Evolutionary conservation across 2,797 vertebrate species (phyloP).

Genomic region (Sphenodon punctatus): DNA sequence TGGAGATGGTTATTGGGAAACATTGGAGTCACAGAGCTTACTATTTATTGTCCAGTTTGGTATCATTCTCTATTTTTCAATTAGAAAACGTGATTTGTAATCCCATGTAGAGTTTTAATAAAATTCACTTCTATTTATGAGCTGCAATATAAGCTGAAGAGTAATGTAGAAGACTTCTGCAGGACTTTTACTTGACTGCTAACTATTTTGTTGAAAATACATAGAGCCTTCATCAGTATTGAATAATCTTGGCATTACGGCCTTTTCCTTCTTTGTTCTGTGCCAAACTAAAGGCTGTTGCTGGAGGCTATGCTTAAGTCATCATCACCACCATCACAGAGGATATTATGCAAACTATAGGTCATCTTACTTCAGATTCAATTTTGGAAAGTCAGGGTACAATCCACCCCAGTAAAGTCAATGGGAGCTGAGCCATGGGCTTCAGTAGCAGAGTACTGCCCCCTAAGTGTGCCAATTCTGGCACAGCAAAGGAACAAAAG

Average conservation of each 20-base stretch:
- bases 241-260: slow-evolving; percentile 14
- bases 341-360: not conserved
- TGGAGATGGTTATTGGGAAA: not conserved
- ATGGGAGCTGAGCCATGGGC: no score
- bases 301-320: not conserved
- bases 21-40: not conserved
- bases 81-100: not conserved
- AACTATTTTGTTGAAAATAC: slow-evolving; percentile 16
- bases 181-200: not conserved
- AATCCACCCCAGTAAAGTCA: no score
- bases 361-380: no score
- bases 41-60: not conserved
- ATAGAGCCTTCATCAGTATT: slow-evolving; percentile 11
- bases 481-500: slow-evolving; percentile 20
- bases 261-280: slow-evolving; percentile 11
- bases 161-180: not conserved
- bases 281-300: slow-evolving; percentile 20
- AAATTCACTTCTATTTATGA: not conserved
- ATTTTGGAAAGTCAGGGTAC: no score
- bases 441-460: no score
- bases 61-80: not conserved
- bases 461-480: not conserved
- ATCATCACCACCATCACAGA: not conserved
- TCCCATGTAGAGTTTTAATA: not conserved
- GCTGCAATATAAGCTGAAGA: not conserved